A percentile compares a stretch with the other conserved stretches of the same genome.
Evolutionary conservation across 2,797 vertebrate species (phyloP).

Genomic region (Chaunax sp.): DNA sequence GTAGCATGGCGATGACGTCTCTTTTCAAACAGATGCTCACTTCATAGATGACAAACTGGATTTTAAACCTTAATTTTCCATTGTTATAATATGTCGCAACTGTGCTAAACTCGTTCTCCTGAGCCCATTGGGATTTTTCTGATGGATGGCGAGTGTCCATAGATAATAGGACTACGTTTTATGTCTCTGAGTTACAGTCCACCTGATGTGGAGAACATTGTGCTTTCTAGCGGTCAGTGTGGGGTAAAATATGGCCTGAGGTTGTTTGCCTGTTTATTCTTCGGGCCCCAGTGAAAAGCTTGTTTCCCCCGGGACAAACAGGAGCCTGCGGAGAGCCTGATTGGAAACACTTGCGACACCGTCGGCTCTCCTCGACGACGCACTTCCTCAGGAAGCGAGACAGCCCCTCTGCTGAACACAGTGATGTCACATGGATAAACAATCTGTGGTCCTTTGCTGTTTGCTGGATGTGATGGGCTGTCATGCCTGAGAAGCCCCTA

Average conservation of each 20-base stretch:
- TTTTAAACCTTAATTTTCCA: constrained; percentile 3
- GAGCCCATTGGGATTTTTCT: constrained; percentile 26
- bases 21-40: constrained; percentile 7
- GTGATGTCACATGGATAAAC: constrained; percentile 80
- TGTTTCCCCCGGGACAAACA: constrained; percentile 45
- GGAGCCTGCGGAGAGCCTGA: constrained; percentile 55
- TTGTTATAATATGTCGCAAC: constrained; percentile 8
- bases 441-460: constrained; percentile 54
- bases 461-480: constrained; percentile 67
- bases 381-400: constrained; percentile 82
- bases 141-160: constrained; percentile 44
- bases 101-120: constrained; percentile 17
- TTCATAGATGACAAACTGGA: background rate
- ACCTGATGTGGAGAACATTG: constrained; percentile 43
- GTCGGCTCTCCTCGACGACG: constrained; percentile 40
- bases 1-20: constrained; percentile 36
- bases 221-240: constrained; percentile 40
- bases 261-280: constrained; percentile 47
- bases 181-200: constrained; percentile 45
- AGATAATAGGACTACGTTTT: constrained; percentile 33
- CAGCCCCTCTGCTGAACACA: constrained; percentile 52
- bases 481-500: constrained; percentile 58
- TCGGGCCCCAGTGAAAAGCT: constrained; percentile 32
- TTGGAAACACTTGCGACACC: constrained; percentile 76
- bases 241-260: constrained; percentile 47